Evolutionary conservation across 2,797 vertebrate genomes (phyloP), one percentile per base, ranked within the genome.

Genomic region (Chiloscyllium punctatum): DNA sequence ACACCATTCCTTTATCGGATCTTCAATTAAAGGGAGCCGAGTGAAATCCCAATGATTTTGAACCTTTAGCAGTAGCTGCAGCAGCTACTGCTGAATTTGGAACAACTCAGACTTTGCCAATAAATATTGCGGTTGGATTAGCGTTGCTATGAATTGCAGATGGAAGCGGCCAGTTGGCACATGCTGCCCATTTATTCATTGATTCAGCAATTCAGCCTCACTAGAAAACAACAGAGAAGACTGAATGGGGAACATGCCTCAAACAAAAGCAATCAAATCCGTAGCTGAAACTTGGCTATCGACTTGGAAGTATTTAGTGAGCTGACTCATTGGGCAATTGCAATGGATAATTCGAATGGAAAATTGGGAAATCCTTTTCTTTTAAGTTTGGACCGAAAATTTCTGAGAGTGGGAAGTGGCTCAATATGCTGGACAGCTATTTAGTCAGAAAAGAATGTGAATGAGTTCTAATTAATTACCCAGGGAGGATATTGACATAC

Each of bases 51-150:
- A 92, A n/a, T 68, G 62, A 92, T 13, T 69, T n/a, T 42, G 66
- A 42, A 90, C 66, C 42, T 48, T 11, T 23, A 7, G 25, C 66
- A 42, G 66, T 37, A 69, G 21, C 90, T 6, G 7, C 62, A 92
- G n/a, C n/a, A 69, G n/a, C 3, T 37, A 42, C 62, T 92, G 90
- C 88, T 68, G 62, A 91, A 91, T 62, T 62, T 23, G 62, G 90
- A 42, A 42, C 92, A 42, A 62, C 66, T 37, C 8, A 27, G n/a
- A 25, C n/a, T 69, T 92, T 69, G 90, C 90, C 90, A 92, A 92
- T 92, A 92, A 92, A 92, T 92, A 92, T 92, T 92, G 42, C 69
- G 90, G 62, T 92, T 92, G 90, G 90, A 68, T 69, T 66, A 68
- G 66, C 42, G 42, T 92, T 68, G 42, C 90, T 92, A 69, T 92